Evolutionary conservation across 2,888 invertebrate species (phyloP).

Genomic region (Drosophila birchii): DNA sequence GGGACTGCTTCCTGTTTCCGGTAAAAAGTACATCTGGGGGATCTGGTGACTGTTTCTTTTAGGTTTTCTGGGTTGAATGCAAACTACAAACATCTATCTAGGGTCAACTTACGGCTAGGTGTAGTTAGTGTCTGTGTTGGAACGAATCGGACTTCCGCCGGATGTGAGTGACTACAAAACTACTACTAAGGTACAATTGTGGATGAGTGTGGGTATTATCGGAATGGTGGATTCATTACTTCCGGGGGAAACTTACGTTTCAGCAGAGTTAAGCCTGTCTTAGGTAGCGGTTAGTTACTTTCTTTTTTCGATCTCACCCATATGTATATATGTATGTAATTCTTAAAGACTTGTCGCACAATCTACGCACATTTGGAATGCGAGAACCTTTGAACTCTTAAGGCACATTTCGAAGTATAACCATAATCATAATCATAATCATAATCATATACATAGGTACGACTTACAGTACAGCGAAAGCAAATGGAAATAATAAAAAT

Average conservation of each 20-base stretch:
- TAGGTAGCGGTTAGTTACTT: constrained; percentile 34
- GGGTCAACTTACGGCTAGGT: constrained; percentile 23
- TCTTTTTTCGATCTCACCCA: constrained; percentile 34
- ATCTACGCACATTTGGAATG: constrained; percentile 36
- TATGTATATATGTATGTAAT: constrained; percentile 12
- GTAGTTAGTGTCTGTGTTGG: constrained; percentile 32
- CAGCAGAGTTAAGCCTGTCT: constrained; percentile 39
- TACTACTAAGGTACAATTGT: constrained; percentile 74
- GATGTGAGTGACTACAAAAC: constrained; percentile 66
- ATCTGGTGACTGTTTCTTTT: constrained; percentile 5
- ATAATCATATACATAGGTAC: constrained; percentile 39
- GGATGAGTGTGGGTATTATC: constrained; percentile 30
- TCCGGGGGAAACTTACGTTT: constrained; percentile 27
- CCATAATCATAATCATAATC: constrained; percentile 22
- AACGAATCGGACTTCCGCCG: constrained; percentile 15
- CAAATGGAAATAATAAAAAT: constrained; percentile 24
- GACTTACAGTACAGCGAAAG: constrained; percentile 55
- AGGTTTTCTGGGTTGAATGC: constrained; percentile 16
- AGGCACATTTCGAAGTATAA: constrained; percentile 75
- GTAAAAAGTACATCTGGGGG: constrained; percentile 18
- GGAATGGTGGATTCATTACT: constrained; percentile 6
- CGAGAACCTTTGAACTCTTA: constrained; percentile 65
- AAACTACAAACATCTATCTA: constrained; percentile 66
- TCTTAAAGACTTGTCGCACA: constrained; percentile 32
- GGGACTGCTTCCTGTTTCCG: constrained; percentile 21